Conservation (phyloP, 1,140 invertebrate genomes). For the Ceratitis capitata region DNA sequence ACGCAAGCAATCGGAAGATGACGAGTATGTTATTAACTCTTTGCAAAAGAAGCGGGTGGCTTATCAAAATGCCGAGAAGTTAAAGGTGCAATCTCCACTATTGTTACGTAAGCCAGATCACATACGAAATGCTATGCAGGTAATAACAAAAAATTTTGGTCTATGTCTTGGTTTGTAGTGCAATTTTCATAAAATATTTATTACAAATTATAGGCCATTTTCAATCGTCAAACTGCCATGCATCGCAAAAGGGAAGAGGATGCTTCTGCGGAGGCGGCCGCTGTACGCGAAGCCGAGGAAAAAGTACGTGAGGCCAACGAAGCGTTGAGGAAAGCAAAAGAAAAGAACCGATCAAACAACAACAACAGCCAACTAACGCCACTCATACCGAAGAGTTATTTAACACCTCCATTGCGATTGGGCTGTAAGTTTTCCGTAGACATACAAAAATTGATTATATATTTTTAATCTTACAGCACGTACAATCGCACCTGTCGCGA, state of each 20-base stretch:
- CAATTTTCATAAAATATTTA: no score
- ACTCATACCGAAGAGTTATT: constrained; percentile 52
- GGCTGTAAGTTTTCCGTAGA: neutral
- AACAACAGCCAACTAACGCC: constrained; percentile 55
- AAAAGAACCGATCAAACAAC: no score
- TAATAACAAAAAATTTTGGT: constrained; percentile 15
- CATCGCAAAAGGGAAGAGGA: constrained; percentile 53
- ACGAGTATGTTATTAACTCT: constrained; percentile 52
- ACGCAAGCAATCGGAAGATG: constrained; percentile 56
- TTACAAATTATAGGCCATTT: constrained; percentile 50
- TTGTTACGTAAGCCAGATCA: constrained; percentile 54
- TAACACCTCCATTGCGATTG: constrained; percentile 49
- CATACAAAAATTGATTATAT: neutral
- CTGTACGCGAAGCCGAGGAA: constrained; percentile 54
- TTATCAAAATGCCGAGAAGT: constrained; percentile 61
- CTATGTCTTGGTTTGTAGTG: no score
- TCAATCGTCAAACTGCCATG: constrained; percentile 54
- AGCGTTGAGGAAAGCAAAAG: constrained; percentile 43
- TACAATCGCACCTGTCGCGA: constrained; percentile 72
- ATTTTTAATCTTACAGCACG: constrained; percentile 48
- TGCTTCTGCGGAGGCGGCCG: constrained; percentile 51
- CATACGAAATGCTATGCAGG: constrained; percentile 60
- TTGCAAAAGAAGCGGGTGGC: constrained; percentile 66
- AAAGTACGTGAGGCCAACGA: constrained; percentile 53
- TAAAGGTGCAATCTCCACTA: constrained; percentile 47